Conservation (phyloP, 2,797 vertebrate genomes). For the Enteromius mattozi region DNA sequence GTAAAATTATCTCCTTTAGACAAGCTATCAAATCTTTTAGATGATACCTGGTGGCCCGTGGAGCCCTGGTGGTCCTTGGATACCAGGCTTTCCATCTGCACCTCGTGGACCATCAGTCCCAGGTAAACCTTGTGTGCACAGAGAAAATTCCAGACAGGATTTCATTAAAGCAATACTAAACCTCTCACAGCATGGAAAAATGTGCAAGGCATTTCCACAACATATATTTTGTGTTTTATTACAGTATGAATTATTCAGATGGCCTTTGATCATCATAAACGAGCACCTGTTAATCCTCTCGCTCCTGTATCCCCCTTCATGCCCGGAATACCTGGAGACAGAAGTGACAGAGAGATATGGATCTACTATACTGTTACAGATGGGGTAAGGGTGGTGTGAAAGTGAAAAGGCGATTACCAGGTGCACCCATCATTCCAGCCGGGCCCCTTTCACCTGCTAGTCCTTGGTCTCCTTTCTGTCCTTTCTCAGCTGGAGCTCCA, state of each 20-base stretch:
- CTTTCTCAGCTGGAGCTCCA: constrained; percentile 45
- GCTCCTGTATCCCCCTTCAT: constrained; percentile 47
- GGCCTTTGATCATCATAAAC: not conserved
- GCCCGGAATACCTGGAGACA: constrained; percentile 38
- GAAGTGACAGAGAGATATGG: not conserved
- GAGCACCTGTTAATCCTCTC: constrained; percentile 40
- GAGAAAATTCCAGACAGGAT: not conserved
- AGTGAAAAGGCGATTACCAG: constrained; percentile 38
- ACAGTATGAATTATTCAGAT: not conserved
- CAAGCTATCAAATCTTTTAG: not conserved
- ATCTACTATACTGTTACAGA: not conserved
- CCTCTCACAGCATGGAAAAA: not conserved
- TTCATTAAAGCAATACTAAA: not conserved
- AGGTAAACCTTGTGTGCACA: constrained; percentile 22
- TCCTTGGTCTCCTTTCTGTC: constrained; percentile 48
- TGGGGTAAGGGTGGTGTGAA: not conserved
- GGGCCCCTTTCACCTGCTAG: constrained; percentile 17
- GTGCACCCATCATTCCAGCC: not conserved
- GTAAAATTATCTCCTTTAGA: not conserved
- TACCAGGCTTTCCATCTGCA: not conserved
- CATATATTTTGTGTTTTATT: constrained; percentile 7
- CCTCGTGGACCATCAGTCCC: constrained; percentile 32
- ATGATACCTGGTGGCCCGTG: constrained; percentile 43
- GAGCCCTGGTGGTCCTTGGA: not conserved
- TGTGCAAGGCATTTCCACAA: not conserved